These are phyloP conservation scores for Thecophora atra DNA, from an alignment of 2,888 invertebrate genomes.

Conservation along the genomic window DNA sequence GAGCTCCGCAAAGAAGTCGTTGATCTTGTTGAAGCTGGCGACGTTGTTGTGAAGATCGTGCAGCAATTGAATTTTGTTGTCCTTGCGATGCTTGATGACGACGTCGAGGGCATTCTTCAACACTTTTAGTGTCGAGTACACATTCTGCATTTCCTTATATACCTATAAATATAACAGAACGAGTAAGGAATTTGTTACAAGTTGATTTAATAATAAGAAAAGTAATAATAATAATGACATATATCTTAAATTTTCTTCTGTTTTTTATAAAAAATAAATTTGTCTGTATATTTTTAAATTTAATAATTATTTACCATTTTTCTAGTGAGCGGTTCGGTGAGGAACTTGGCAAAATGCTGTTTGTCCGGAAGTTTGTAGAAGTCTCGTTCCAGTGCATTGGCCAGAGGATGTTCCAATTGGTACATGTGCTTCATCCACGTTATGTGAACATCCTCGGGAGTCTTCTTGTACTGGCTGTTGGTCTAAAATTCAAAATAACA, in stretches of 20 bases:
- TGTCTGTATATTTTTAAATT: too few relatives aligned
- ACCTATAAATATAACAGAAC: too few relatives aligned
- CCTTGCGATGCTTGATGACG: slow-evolving; percentile 37
- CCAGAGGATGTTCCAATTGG: slow-evolving; percentile 42
- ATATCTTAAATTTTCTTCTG: too few relatives aligned
- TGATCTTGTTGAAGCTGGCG: slow-evolving; percentile 34
- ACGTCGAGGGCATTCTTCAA: slow-evolving; percentile 41
- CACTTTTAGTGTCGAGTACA: slow-evolving; percentile 45
- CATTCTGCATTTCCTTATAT: slow-evolving; percentile 44
- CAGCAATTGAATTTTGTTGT: slow-evolving; percentile 33
- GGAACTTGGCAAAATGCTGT: background rate
- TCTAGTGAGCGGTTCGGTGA: slow-evolving; percentile 9
- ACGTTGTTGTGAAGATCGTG: slow-evolving; percentile 41
- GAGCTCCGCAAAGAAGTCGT: slow-evolving; percentile 35
- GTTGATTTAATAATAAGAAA: too few relatives aligned
- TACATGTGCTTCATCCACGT: slow-evolving; percentile 41
- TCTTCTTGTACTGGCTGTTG: slow-evolving; percentile 31
- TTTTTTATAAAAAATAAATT: background rate
- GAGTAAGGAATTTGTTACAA: too few relatives aligned
- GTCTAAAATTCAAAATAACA: slow-evolving; percentile 18
- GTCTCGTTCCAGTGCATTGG: slow-evolving; percentile 13
- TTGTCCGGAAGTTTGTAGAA: background rate
- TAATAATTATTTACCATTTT: slow-evolving; percentile 41
- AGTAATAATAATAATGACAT: too few relatives aligned
- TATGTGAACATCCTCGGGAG: slow-evolving; percentile 36